phyloP scores from a whole-genome alignment of 2,888 invertebrate species.

The Dorcus parallelipipedus region DNA sequence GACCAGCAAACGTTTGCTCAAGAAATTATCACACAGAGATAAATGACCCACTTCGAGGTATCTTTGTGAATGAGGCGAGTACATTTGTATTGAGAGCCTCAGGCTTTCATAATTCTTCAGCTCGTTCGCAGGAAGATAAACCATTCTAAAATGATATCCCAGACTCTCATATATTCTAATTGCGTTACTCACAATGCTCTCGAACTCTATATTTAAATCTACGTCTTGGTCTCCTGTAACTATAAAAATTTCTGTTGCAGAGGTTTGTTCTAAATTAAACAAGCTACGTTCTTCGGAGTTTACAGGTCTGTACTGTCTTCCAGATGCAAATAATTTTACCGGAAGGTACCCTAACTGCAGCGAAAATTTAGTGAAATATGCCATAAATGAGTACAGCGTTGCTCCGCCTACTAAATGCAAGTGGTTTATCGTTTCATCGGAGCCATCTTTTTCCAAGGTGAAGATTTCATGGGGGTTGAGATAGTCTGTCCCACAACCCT shows the following conservation, averaged over 20 bases:
- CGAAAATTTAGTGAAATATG: conserved; percentile 67
- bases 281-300: conserved; percentile 48
- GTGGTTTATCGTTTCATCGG: conserved; percentile 53
- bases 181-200: conserved; percentile 54
- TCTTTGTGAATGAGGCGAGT: conserved; percentile 59
- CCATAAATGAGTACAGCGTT: conserved; percentile 69
- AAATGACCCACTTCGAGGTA: conserved; percentile 74
- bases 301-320: conserved; percentile 63
- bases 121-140: conserved; percentile 59
- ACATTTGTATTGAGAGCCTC: conserved; percentile 69
- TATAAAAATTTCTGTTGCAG: conserved; percentile 65
- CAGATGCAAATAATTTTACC: conserved; percentile 65
- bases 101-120: conserved; percentile 65
- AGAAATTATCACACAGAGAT: conserved; percentile 67
- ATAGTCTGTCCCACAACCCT: conserved; percentile 66
- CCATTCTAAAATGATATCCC: conserved; percentile 65
- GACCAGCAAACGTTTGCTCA: conserved; percentile 75
- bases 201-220: conserved; percentile 55
- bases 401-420: conserved; percentile 75
- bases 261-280: conserved; percentile 67
- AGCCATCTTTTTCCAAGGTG: conserved; percentile 55
- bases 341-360: conserved; percentile 63
- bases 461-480: conserved; percentile 56
- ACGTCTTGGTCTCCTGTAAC: conserved; percentile 50
- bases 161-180: conserved; percentile 62